Percentiles rank a stretch among this genome's conserved stretches.
These are phyloP conservation scores for Galagoides demidoff DNA, from an alignment of 2,797 vertebrate species.

Conservation along the genomic window DNA sequence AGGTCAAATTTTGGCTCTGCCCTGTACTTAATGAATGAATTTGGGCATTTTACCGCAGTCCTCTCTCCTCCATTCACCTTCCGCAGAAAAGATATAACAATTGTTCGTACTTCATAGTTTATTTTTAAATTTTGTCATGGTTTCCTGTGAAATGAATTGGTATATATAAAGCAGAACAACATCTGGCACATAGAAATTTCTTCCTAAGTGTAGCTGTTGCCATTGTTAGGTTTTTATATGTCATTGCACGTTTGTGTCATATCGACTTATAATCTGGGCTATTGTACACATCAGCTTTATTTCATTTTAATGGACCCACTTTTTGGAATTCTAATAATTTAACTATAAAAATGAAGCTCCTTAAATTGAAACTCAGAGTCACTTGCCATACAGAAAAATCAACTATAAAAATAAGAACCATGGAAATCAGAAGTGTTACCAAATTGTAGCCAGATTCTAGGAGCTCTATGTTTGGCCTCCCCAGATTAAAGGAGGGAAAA, in stretches of 20 bases:
- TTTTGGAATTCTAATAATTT: not conserved
- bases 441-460: not conserved
- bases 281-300: not conserved
- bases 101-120: not conserved
- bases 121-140: not conserved
- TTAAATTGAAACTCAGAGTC: not conserved
- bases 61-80: not conserved
- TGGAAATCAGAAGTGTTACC: not conserved
- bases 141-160: not conserved
- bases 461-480: not conserved
- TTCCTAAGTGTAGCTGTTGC: not conserved
- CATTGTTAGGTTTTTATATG: not conserved
- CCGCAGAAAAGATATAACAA: not conserved
- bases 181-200: not conserved
- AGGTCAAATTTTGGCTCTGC: slow-evolving; percentile 31
- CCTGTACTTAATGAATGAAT: not conserved
- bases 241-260: rapidly evolving
- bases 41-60: not conserved
- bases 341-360: not conserved
- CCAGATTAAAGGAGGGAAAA: not conserved
- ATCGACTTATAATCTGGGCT: not conserved
- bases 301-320: not conserved
- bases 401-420: not conserved
- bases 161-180: not conserved
- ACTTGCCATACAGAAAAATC: not conserved